These are phyloP conservation scores for Pyrrhosoma nymphula DNA, from an alignment of 2,888 invertebrate genomes.

Conservation along the genomic window DNA sequence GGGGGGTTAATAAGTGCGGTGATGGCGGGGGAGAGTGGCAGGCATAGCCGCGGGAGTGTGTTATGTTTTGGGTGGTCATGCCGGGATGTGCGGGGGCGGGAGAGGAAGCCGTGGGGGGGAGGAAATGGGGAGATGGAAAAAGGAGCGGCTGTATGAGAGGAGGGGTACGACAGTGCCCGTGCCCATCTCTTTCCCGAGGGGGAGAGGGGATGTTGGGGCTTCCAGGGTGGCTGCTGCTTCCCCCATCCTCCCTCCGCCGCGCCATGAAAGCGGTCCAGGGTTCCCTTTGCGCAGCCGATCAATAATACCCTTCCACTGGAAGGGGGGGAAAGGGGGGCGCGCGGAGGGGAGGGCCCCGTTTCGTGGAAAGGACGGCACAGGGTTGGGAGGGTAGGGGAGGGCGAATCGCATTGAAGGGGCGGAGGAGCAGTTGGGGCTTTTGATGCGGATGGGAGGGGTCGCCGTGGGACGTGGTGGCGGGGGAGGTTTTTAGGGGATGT, in stretches of 20 bases:
- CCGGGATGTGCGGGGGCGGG: not conserved
- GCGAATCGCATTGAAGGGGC: not conserved
- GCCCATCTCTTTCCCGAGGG: not conserved
- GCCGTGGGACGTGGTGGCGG: no score
- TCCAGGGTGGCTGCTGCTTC: slow-evolving; percentile 51
- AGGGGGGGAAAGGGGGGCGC: not conserved
- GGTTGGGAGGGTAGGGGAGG: not conserved
- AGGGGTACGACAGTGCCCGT: not conserved
- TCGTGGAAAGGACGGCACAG: not conserved
- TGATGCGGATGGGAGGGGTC: not conserved
- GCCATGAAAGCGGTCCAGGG: slow-evolving; percentile 51
- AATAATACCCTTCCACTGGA: slow-evolving; percentile 26
- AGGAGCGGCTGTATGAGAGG: not conserved
- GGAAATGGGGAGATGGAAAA: not conserved
- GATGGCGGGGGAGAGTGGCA: slow-evolving; percentile 32
- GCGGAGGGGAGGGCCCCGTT: no score
- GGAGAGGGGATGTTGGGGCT: not conserved
- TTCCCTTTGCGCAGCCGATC: slow-evolving; percentile 62
- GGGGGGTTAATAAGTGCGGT: slow-evolving; percentile 33
- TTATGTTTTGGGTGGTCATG: slow-evolving; percentile 53
- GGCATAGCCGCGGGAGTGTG: slow-evolving; percentile 38
- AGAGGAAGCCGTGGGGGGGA: not conserved
- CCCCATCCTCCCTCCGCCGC: slow-evolving; percentile 25
- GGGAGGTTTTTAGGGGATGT: not conserved
- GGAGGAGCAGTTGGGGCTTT: not conserved